phyloP scores from a whole-genome alignment of 2,888 invertebrate species.

The Diogma glabrata region DNA sequence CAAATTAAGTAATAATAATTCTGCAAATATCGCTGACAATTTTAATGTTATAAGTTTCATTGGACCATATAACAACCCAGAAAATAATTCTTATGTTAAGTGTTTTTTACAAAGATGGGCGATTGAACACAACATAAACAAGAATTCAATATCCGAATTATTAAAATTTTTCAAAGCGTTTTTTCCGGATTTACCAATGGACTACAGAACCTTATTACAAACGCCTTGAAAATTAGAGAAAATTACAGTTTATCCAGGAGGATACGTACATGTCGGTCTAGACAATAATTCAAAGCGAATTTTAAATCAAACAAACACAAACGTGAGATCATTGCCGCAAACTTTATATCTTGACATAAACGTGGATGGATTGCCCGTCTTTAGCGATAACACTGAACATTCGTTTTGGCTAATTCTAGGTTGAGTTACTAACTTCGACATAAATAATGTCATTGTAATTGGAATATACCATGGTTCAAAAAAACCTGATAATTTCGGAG shows the following conservation, averaged over 20 bases:
- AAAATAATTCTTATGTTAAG: not conserved
- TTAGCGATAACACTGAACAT: slow-evolving; percentile 2
- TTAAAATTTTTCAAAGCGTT: not conserved
- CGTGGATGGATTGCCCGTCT: not conserved
- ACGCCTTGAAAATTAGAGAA: not conserved
- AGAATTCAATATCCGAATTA: not conserved
- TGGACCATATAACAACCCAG: not conserved
- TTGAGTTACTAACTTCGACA: not conserved
- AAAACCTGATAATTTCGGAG: not conserved
- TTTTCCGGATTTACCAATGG: not conserved
- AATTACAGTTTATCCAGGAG: not conserved
- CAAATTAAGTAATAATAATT: not conserved
- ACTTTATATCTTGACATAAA: slow-evolving; percentile 1
- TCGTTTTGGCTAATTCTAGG: not conserved
- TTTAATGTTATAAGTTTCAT: not conserved
- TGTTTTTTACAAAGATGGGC: not conserved
- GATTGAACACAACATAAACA: not conserved
- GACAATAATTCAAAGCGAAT: not conserved
- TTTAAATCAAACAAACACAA: not conserved
- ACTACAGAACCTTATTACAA: not conserved
- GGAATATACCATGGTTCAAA: not conserved
- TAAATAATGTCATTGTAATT: not conserved
- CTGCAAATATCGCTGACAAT: too few species aligned
- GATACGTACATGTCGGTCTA: not conserved
- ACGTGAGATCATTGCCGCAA: not conserved